phyloP scores from a whole-genome alignment of 2,888 invertebrate species.

The Megaustenia siamemsis region DNA sequence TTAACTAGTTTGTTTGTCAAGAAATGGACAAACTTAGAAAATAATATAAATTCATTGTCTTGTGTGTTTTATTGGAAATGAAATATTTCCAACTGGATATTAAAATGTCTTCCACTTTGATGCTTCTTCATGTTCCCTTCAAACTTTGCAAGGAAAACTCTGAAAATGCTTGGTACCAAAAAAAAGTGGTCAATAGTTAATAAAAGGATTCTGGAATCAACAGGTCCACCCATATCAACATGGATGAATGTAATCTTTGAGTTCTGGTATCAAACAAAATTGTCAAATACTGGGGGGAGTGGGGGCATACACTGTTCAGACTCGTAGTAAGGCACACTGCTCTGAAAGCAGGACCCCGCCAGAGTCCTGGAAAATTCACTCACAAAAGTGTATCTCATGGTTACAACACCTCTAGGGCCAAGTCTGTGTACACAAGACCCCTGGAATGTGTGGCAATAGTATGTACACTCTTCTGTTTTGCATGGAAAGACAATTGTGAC shows the following conservation, averaged over 20 bases:
- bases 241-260: not conserved
- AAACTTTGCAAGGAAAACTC: not conserved
- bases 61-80: not conserved
- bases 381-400: not conserved
- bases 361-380: not conserved
- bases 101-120: not conserved
- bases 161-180: not conserved
- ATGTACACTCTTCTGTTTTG: conserved; percentile 34
- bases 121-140: not conserved
- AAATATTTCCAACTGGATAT: not conserved
- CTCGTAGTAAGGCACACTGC: conserved; percentile 15
- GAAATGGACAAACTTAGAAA: not conserved
- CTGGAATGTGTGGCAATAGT: conserved; percentile 36
- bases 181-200: not conserved
- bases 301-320: not conserved
- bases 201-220: not conserved
- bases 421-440: not conserved
- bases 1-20: not conserved
- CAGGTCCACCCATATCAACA: conserved; percentile 7
- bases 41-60: not conserved
- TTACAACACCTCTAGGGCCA: conserved; percentile 6
- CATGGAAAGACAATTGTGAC: conserved; percentile 34
- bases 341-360: conserved; percentile 9
- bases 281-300: conserved; percentile 15
- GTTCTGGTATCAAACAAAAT: not conserved